A percentile compares a stretch with the other conserved stretches of the same genome.
phyloP scores from a whole-genome alignment of 2,888 invertebrate species.

The Phyllotreta cruciferae region DNA sequence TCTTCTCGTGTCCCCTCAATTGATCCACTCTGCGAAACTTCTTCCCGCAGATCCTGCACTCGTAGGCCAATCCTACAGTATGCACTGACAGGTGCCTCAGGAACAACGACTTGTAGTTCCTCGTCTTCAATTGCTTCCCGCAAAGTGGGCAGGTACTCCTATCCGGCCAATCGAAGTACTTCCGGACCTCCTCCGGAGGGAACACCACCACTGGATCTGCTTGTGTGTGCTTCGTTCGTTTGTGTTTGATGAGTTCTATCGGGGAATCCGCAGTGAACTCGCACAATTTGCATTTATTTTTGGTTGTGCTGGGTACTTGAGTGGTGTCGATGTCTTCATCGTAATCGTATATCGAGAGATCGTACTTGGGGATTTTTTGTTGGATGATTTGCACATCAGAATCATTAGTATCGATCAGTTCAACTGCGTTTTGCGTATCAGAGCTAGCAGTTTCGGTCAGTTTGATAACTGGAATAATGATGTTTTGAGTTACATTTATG shows the following conservation, averaged over 20 bases:
- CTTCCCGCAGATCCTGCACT: conserved; percentile 37
- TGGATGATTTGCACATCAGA: conserved; percentile 6
- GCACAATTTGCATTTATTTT: conserved; percentile 30
- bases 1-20: conserved; percentile 36
- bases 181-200: conserved; percentile 32
- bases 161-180: conserved; percentile 38
- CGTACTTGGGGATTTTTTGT: conserved; percentile 22
- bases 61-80: conserved; percentile 30
- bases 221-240: conserved; percentile 24
- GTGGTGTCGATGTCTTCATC: conserved; percentile 34
- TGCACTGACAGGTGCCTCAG: conserved; percentile 39
- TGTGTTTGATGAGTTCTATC: conserved; percentile 36
- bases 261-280: conserved; percentile 32
- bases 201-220: conserved; percentile 25
- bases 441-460: not conserved
- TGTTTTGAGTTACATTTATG: too few relatives aligned
- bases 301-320: conserved; percentile 14
- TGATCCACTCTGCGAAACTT: conserved; percentile 40
- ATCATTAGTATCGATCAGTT: conserved; percentile 1
- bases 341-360: conserved; percentile 40
- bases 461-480: too few relatives aligned
- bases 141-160: conserved; percentile 39
- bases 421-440: not conserved
- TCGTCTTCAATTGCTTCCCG: conserved; percentile 36
- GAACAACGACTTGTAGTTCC: conserved; percentile 36